These are phyloP conservation scores for Lepidurus couesii DNA, from an alignment of 1,140 invertebrate species.

Conservation along the genomic window DNA sequence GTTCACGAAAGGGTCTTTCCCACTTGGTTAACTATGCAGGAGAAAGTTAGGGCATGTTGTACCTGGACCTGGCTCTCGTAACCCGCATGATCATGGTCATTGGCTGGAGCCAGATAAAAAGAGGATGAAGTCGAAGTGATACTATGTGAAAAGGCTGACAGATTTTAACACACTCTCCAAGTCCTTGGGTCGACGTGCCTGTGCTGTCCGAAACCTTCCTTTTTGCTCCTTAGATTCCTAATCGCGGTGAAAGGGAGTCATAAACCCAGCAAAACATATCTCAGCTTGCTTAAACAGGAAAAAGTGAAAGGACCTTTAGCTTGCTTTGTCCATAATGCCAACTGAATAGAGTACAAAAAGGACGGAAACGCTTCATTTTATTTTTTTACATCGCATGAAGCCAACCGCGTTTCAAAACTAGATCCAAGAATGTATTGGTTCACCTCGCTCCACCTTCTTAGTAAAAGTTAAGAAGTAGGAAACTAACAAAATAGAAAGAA, in stretches of 20 bases:
- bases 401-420: not conserved
- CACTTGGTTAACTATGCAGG: not conserved
- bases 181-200: not conserved
- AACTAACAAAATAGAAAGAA: not conserved
- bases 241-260: not conserved
- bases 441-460: not conserved
- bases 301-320: conserved; percentile 14
- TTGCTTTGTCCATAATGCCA: not conserved
- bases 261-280: not conserved
- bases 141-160: too few species aligned
- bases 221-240: not conserved
- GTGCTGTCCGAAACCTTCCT: not conserved
- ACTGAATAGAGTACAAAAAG: not conserved
- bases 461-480: not conserved
- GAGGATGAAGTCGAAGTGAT: too few species aligned
- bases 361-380: not conserved
- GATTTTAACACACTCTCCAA: not conserved
- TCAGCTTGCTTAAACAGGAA: not conserved
- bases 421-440: not conserved
- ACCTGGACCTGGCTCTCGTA: not conserved
- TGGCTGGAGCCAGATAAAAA: too few species aligned
- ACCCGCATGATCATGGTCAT: not conserved
- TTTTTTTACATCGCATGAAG: not conserved
- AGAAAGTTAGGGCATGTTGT: not conserved
- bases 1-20: not conserved